These are phyloP conservation scores for Spilosoma lubricipeda DNA, from an alignment of 2,888 invertebrate species.

Conservation along the genomic window DNA sequence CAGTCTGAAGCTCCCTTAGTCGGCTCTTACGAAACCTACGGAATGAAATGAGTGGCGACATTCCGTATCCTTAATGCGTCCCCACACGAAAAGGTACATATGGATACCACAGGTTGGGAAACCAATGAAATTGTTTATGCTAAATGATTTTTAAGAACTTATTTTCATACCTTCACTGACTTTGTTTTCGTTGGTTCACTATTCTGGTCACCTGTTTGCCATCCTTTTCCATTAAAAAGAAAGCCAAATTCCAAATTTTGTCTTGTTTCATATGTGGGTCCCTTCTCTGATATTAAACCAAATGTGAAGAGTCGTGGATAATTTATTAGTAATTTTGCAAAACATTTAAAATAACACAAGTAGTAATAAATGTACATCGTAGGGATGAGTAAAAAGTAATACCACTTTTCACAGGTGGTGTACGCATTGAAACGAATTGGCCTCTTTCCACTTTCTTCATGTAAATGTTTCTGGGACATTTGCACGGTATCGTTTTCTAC, in stretches of 20 bases:
- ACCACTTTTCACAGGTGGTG: slow-evolving; percentile 58
- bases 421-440: slow-evolving; percentile 60
- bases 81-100: too few species aligned
- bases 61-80: too few species aligned
- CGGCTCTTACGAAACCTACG: too few species aligned
- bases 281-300: slow-evolving; percentile 65
- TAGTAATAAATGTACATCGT: slow-evolving; percentile 60
- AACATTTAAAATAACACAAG: slow-evolving; percentile 60
- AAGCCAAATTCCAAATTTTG: slow-evolving; percentile 58
- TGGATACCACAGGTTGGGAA: too few species aligned
- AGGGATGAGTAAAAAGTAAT: slow-evolving; percentile 62
- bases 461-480: slow-evolving; percentile 64
- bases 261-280: slow-evolving; percentile 61
- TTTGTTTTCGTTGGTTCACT: slow-evolving; percentile 47
- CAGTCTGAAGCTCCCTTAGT: too few species aligned
- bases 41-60: too few species aligned
- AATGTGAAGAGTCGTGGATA: slow-evolving; percentile 62
- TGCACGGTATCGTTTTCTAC: slow-evolving; percentile 59
- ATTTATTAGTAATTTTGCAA: slow-evolving; percentile 60
- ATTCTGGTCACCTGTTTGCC: slow-evolving; percentile 49
- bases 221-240: slow-evolving; percentile 62
- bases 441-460: slow-evolving; percentile 54
- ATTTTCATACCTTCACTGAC: slow-evolving; percentile 55
- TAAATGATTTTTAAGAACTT: neutral
- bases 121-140: too few species aligned